Base-by-base conservation (phyloP, 2,888 invertebrate genomes). In the Meandrusa payeni region DNA sequence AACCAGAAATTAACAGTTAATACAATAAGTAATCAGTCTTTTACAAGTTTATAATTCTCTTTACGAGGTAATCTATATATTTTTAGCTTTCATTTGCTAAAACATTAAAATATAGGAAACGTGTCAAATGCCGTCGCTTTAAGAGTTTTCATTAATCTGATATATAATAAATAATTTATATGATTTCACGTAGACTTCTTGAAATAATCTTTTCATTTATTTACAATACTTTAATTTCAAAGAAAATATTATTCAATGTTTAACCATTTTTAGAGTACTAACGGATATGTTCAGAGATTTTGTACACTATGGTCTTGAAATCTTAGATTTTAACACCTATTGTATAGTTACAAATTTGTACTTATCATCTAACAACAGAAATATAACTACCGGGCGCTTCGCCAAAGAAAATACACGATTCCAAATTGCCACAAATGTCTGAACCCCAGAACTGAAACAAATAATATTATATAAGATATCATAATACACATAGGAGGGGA, bases 11-110 rank as follows among this genome's bases (percentile, higher is more conserved):
- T 55, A 54, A 61, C 59, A 51, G 48, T 47, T 64, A 60, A 57
- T 48, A 59, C 55, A 53, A n/a, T 55, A 55, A 59, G 56, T 65
- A 66, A 62, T 83, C 83, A 83, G 83, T 85, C 83, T 85, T 82
- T 72, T 61, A 55, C 59, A 71, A 76, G 70, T 63, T 71, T 65
- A 64, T 58, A 53, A 61, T 57, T 59, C 54, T 41, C 60, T 62
- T 66, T 59, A 59, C 58, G 41, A 40, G 51, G 31, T 69, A 57
- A 66, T 59, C 61, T 59, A 54, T 50, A 28, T 46, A 48, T 41
- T 42, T n/a, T 52, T 15, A 34, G 23, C 24, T 11, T 5, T 34
- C 33, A n/a, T n/a, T 22, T 22, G 15, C 31, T 39, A 39, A 31
- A 31, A 24, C 7, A 6, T 12, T 28, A 28, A 29, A 23, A 24